These are phyloP conservation scores for Psittacara wagleri DNA, from an alignment of 2,113 vertebrate species.

Conservation along the genomic window DNA sequence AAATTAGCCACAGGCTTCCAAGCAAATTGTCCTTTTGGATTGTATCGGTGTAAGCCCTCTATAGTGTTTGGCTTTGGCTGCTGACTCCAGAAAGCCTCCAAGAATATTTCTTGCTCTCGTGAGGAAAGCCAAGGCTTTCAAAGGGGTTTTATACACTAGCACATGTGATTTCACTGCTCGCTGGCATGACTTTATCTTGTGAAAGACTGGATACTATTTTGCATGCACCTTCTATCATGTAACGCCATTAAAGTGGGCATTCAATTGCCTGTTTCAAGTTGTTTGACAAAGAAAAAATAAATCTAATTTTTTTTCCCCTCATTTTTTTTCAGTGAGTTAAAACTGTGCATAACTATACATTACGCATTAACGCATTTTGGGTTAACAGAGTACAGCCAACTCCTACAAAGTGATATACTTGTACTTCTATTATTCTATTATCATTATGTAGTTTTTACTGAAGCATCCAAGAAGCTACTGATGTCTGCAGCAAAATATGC, in stretches of 20 bases:
- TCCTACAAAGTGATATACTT: neutral
- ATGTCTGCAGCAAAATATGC: neutral
- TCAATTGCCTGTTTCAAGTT: neutral
- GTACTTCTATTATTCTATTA: neutral
- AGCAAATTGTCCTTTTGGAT: conserved; percentile 81
- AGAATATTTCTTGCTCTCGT: neutral
- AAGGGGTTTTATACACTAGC: neutral
- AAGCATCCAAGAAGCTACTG: neutral
- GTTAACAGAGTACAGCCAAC: neutral
- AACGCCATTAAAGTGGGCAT: accelerated
- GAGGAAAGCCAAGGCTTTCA: conserved; percentile 15
- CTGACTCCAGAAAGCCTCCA: conserved; percentile 41
- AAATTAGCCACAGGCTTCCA: conserved; percentile 73
- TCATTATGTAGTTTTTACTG: neutral
- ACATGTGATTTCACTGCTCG: conserved; percentile 10
- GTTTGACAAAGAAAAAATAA: neutral
- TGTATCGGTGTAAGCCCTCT: conserved; percentile 56
- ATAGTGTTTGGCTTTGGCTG: conserved; percentile 31
- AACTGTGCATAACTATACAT: neutral
- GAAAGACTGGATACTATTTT: neutral
- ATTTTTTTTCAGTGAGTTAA: neutral
- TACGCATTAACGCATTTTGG: neutral
- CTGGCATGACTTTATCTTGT: neutral
- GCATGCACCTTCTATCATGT: neutral
- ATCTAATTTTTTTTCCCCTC: too few relatives aligned